Percentiles rank a stretch among this genome's conserved stretches.
Conservation (phyloP, 2,113 vertebrate genomes). For the Pogona vitticeps region DNA sequence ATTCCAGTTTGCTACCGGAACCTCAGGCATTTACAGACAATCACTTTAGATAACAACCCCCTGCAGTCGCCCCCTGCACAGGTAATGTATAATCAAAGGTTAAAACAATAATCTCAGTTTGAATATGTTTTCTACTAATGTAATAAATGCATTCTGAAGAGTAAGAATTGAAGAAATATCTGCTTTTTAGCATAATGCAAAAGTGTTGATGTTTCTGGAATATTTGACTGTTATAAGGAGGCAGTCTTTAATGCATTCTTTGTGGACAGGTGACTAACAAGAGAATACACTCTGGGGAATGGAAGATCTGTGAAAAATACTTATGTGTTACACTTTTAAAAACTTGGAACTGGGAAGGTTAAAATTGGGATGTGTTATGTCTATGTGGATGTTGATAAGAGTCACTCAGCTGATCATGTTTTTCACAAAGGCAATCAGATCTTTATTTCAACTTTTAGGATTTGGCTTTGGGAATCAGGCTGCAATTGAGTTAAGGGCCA, state of each 20-base stretch:
- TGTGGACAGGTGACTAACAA: not conserved
- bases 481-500: too few species aligned
- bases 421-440: too few species aligned
- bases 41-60: slow-evolving; percentile 95
- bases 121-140: not conserved
- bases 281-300: not conserved
- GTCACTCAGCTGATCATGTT: too few species aligned
- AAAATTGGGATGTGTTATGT: not conserved
- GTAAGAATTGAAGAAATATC: not conserved
- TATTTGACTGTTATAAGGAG: not conserved
- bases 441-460: too few species aligned
- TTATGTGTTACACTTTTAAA: not conserved
- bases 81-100: slow-evolving; percentile 72
- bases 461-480: too few species aligned
- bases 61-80: slow-evolving; percentile 95
- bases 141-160: not conserved
- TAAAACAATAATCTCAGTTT: not conserved
- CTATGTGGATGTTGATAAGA: not conserved
- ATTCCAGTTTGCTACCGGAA: slow-evolving; percentile 94
- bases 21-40: slow-evolving; percentile 90
- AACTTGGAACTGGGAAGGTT: not conserved
- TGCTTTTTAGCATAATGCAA: not conserved
- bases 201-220: slow-evolving; percentile 24
- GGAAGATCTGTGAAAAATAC: not conserved
- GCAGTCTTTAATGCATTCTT: not conserved